Base-by-base conservation (phyloP, 1,140 invertebrate genomes). In the Drosophila neocordata region DNA sequence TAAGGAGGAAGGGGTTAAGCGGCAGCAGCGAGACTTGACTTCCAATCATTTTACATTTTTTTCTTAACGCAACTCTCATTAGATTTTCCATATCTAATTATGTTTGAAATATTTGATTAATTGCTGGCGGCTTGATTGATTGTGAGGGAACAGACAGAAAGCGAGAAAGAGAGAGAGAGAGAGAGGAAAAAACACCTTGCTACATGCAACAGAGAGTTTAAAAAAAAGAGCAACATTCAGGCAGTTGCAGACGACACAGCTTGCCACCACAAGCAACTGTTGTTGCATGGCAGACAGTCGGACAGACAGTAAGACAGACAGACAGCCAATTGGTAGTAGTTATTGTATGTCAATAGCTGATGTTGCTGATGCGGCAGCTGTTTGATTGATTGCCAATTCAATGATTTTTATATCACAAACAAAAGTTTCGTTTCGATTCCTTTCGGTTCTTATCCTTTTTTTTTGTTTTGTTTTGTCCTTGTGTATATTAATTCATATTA, bases 331-430 rank as follows among this genome's bases (percentile, higher is more conserved):
- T 71, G 68, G 59, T 84, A 69, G 76, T 73, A 77, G 80, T 84
- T 79, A 77, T 77, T 70, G 80, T 73, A 78, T 84, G 80, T 83
- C 80, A 83, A 65, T 78, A 75, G 69, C 64, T 76, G 69, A 69
- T 79, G 79, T 69, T 73, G 69, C 65, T 69, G 57, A 55, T 73
- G 67, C 67, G 77, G 81, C 83, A 87, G 88, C 88, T 90, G 88
- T 88, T 90, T 90, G 89, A 90, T 90, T 90, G 88, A 90, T 90
- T 76, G 84, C 89, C 81, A 66, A 81, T 85, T 79, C 73, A 73
- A 71, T 82, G 57, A 48, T 57, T 79, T 70, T 70, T 77, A 44
- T 77, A 64, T 75, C 73, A 69, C 70, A 80, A 75, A 74, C 75
- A 74, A 78, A 75, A 78, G 85, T 82, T 63, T 82, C 64, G 77